Evolutionary conservation across 2,113 vertebrate genomes (phyloP).

Genomic region (Sula dactylatra): DNA sequence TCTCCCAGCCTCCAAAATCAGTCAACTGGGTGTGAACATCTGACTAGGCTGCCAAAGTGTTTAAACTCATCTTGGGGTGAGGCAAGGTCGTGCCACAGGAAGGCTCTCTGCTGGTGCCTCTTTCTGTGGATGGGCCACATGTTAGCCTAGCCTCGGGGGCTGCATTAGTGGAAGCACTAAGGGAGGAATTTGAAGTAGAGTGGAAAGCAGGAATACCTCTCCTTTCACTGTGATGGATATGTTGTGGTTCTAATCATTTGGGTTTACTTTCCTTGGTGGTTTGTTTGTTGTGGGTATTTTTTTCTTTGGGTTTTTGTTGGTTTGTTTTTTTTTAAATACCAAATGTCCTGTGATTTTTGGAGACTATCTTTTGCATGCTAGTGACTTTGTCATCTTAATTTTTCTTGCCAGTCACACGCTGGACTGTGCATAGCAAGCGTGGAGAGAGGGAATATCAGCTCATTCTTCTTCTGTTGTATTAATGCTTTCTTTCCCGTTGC

Average conservation of each 20-base stretch:
- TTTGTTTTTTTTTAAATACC: background rate
- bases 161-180: rapidly evolving
- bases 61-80: background rate
- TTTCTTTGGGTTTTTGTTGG: too few species aligned
- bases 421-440: background rate
- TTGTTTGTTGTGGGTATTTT: background rate
- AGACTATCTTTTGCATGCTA: background rate
- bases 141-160: rapidly evolving
- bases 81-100: background rate
- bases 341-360: background rate
- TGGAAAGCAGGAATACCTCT: background rate
- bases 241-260: background rate
- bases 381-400: background rate
- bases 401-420: background rate
- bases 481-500: background rate
- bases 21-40: background rate
- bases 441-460: background rate
- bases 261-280: background rate
- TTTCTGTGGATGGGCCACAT: background rate
- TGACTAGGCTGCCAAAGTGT: background rate
- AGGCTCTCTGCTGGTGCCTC: conserved; percentile 16
- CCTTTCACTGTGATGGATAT: background rate
- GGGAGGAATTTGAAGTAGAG: too few species aligned
- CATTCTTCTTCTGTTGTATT: background rate
- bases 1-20: background rate